phyloP scores from a whole-genome alignment of 2,888 invertebrate genomes.

The Idaea biselata region DNA sequence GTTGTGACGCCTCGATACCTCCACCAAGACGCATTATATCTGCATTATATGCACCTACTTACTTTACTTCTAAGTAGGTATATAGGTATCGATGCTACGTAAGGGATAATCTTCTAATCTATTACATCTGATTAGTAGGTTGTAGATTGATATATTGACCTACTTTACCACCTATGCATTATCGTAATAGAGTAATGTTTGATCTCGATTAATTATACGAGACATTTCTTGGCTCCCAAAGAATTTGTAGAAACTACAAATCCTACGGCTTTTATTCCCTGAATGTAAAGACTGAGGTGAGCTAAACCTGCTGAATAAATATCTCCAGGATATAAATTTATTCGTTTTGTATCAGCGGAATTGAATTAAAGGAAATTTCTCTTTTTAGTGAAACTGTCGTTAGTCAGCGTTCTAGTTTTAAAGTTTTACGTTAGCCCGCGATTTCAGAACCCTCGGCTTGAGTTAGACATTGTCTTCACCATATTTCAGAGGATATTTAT shows the following conservation, averaged over 20 bases:
- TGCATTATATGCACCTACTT: not conserved
- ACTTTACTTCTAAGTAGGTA: not conserved
- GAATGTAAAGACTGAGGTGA: not conserved
- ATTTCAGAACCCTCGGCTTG: slow-evolving; percentile 34
- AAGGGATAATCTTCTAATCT: not conserved
- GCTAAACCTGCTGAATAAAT: not conserved
- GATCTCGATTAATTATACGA: not conserved
- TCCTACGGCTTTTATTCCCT: not conserved
- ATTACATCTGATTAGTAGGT: not conserved
- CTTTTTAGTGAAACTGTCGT: slow-evolving; percentile 43
- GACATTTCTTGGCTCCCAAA: not conserved
- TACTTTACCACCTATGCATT: not conserved
- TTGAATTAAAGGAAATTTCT: slow-evolving; percentile 40
- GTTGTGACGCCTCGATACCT: not conserved
- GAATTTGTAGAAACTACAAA: not conserved
- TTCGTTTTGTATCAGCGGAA: slow-evolving; percentile 32
- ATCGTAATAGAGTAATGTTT: not conserved
- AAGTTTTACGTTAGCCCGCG: slow-evolving; percentile 45
- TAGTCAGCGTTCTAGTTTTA: slow-evolving; percentile 43
- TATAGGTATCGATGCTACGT: not conserved
- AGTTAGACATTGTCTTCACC: slow-evolving; percentile 51
- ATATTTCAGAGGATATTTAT: slow-evolving; percentile 50
- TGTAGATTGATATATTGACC: not conserved
- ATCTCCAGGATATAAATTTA: slow-evolving; percentile 13
- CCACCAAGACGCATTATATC: not conserved